Base-by-base conservation (phyloP, 30 jellyfish, hydroid and myxozoan genomes). In the Chrysaora quinquecirrha region DNA sequence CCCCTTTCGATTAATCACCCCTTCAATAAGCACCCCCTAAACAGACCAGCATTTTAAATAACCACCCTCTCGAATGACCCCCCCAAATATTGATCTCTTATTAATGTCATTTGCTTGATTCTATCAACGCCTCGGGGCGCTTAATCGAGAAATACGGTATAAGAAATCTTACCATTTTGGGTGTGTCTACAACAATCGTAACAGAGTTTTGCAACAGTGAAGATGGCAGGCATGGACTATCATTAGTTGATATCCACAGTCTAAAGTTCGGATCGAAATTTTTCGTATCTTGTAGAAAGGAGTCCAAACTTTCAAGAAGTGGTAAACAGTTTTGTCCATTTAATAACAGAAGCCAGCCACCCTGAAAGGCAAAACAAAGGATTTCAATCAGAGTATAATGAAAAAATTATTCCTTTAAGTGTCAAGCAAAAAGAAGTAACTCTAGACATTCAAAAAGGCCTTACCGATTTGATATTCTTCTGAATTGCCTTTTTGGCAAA, bases 341-440 rank as follows among this genome's bases (percentile, higher is more conserved):
- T 34, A 76, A 69, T 38, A 89, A 62, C 67, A 80, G 75, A 11
- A 89, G 34, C 97, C 97, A 89, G 83, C 76, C 72, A 50, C 97
- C 97, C 97, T 89, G 79, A 14, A 29, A 43, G 18, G 23, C 24
- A 60, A 30, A 30, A 49, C 14, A 27, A 47, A 56, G 25, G 23
- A 3, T 14, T 48, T n/a, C n/a, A n/a, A n/a, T n/a, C n/a, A n/a
- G n/a, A n/a, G n/a, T n/a, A n/a, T n/a, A n/a, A n/a, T n/a, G n/a
- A n/a, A n/a, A n/a, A n/a, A n/a, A n/a, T n/a, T n/a, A n/a, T n/a
- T n/a, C n/a, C n/a, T n/a, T n/a, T n/a, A n/a, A n/a, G n/a, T n/a
- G n/a, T n/a, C n/a, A n/a, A n/a, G n/a, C n/a, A n/a, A n/a, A n/a
- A n/a, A n/a, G n/a, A n/a, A n/a, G n/a, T n/a, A n/a, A n/a, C n/a